Conservation (phyloP, 2,888 invertebrate species). For the Antheraea assamensis region DNA sequence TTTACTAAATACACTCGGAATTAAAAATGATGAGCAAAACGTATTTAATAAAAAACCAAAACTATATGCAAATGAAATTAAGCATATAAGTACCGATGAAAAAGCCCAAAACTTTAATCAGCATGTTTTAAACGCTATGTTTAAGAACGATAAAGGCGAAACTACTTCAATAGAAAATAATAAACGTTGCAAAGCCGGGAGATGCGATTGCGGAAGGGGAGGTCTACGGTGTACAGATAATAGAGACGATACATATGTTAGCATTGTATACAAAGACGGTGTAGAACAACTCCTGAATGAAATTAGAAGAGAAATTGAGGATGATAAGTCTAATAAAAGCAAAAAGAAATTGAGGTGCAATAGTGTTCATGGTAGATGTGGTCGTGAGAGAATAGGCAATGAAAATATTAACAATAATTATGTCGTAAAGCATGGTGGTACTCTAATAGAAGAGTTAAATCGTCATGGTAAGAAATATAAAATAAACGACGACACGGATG, state of each 20-base stretch:
- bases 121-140: not conserved
- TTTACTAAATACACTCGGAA: not conserved
- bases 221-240: conserved; percentile 18
- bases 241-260: conserved; percentile 15
- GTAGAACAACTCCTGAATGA: conserved; percentile 3
- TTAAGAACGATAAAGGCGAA: not conserved
- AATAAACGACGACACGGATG: conserved; percentile 45
- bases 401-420: conserved; percentile 17
- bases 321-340: conserved; percentile 4
- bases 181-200: conserved; percentile 25
- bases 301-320: not conserved
- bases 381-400: not conserved
- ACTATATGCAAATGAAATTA: not conserved
- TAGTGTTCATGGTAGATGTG: conserved; percentile 18
- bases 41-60: conserved; percentile 3
- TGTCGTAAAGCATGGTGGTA: conserved; percentile 16
- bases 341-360: not conserved
- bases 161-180: conserved; percentile 14
- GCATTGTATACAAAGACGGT: conserved; percentile 18
- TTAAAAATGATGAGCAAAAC: not conserved
- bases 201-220: conserved; percentile 20
- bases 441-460: conserved; percentile 25
- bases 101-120: not conserved
- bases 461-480: conserved; percentile 35
- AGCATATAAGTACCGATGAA: not conserved